Base-by-base conservation (phyloP, 2,888 invertebrate genomes). In the Maniola hyperantus region DNA sequence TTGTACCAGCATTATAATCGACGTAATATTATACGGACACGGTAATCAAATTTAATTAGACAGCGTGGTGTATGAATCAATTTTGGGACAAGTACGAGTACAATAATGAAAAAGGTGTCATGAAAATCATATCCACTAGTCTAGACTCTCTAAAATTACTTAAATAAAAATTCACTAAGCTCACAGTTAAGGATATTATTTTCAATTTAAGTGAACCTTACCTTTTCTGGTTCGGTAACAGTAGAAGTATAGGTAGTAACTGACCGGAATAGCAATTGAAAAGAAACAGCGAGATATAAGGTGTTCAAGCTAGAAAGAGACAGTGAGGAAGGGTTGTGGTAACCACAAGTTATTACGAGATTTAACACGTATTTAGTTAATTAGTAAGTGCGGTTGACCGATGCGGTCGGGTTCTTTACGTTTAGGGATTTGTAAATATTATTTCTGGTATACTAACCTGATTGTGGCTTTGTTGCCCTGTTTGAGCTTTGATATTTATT, bases 311-410 rank as follows among this genome's bases (percentile, higher is more conserved):
- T 76, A 77, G 80, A 84, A 84, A 88, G 83, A 75, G 87, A 84
- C 83, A 85, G 70, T 60, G 65, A 70, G 61, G 72, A 77, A 83
- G 88, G 89, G 88, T 84, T 83, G 83, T 79, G 80, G 81, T 74
- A 77, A 89, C 92, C 91, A 85, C 92, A 91, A 84, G 85, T 88
- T 91, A 88, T 88, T 87, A 88, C 80, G 83, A 86, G 89, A 89
- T 87, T 90, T 91, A 91, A 91, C 91, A 89, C 90, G 89, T 87
- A 90, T 86, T 89, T 87, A 84, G 87, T 85, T 89, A 90, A 91
- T 91, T 90, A 91, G 85, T 88, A 83, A 87, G 85, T 89, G 91
- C 83, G 91, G 91, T 91, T 87, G 86, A 85, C 88, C 91, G 81
- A 79, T 75, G 87, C 80, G 87, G 80, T 72, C 73, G 79, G 82